Base-by-base conservation (phyloP, 2,797 vertebrate genomes). In the Chromis chromis region DNA sequence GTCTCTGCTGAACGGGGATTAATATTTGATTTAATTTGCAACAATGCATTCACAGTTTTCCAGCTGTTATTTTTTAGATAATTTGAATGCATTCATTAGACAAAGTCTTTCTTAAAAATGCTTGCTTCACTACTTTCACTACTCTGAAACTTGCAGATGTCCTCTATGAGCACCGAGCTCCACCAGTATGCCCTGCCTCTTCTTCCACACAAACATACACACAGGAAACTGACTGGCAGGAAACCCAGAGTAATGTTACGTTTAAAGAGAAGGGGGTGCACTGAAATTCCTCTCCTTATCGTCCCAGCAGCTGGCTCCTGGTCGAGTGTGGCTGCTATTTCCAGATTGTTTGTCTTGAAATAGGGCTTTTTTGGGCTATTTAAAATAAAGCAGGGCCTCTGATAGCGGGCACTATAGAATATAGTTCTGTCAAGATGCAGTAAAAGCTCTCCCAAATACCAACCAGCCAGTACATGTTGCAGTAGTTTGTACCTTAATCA, bases 151-250 rank as follows among this genome's bases (percentile, higher is more conserved):
- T 13, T 80, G 12, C 49, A 61, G 14, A 42, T 19, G 42, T 44
- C 42, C 42, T 44, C 2, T 14, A 1, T 19, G 42, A 19, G 42
- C 42, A 17, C 17, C 42, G 19, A 17, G 42, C 42, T 44, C 2
- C 28, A 33, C 5, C 42, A 19, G 19, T 19, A 44, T 7, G 42
- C 6, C 42, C 17, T 2, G 14, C 6, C 40, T 36, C 44, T 60
- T 25, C 59, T 63, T 56, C 39, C 39, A 21, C 28, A 48, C 31
- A 66, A 28, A 68, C 17, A 53, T 22, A 50, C 57, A 50, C 78
- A 83, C 79, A 88, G 89, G 90, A 91, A 89, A 65, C 74, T 28
- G 74, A 74, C 79, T 81, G 79, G 79, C 83, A 92, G 87, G 87
- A 91, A 89, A 84, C 76, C 74, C 70, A 65, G 80, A 82, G 76